Base-by-base conservation (phyloP, 2,113 vertebrate genomes). In the Drymodes brunneopygia region DNA sequence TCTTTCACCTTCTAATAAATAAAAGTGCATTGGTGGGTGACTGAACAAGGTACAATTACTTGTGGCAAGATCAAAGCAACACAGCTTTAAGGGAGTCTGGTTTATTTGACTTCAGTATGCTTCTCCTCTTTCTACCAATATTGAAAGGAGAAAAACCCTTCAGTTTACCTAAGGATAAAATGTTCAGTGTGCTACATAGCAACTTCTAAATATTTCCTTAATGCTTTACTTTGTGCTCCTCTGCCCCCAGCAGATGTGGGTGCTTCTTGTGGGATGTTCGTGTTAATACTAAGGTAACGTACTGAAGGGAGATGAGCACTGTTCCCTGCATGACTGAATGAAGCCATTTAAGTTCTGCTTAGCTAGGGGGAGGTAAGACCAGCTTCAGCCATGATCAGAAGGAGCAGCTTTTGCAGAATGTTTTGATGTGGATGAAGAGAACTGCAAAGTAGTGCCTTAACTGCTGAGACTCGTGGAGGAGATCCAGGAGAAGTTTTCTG, bases 21-120 rank as follows among this genome's bases (percentile, higher is more conserved):
- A 58, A 62, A 87, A 71, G 66, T 56, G 67, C 69, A 57, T 87
- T 92, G 35, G 38, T 93, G 90, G 82, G 44, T 96, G 70, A 95
- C 80, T 89, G 84, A 79, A 47, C 53, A 83, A 91, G 95, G 66
- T 96, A 70, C 89, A 95, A 86, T 97, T 97, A 92, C 96, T 96
- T 65, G 60, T 94, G 94, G 89, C 40, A 86, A 72, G 60, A 92
- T 95, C 88, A 97, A 97, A 96, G 84, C 70, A 65, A 29, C 65
- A 71, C 10, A 20, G 16, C 56, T 85, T 92, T 86, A 60, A 78
- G 80, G 45, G 51, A 65, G 31, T 86, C 78, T 88, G 62, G 69
- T 93, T 92, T 88, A 47, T 80, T 82, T 83, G 42, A 61, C 91
- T 96, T 79, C 45, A 31, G 82, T 95, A 28, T 70, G 57, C 70